Base-by-base conservation (phyloP, 1,140 invertebrate species). In the Ceratitis capitata region DNA sequence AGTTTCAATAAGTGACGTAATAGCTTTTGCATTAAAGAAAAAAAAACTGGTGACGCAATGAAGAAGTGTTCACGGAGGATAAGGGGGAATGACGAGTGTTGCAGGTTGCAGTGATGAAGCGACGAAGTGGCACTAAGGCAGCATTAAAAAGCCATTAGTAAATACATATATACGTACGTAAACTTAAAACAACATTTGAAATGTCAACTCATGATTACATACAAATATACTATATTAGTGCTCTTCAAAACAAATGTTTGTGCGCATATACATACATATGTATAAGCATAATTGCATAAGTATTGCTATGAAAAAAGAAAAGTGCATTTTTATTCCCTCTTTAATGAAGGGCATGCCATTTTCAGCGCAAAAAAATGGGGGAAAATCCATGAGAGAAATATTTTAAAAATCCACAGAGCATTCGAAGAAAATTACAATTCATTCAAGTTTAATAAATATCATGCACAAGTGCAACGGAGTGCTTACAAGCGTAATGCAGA, bases 111-210 rank as follows among this genome's bases (percentile, higher is more conserved):
- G n/a, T n/a, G n/a, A n/a, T n/a, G n/a, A n/a, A n/a, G 14, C 23
- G 39, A 23, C 69, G 69, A 42, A 78, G 39, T 45, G 69, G 6
- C 35, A n/a, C 16, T 74, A n/a, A 74, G 35, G n/a, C 42, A 51
- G 49, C 82, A 83, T 83, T 83, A 83, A 83, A 83, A 83, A 51
- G 29, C 82, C 82, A 83, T 83, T 83, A 83, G 82, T 19, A 32
- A 51, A 83, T 78, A 29, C 5, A 23, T n/a, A n/a, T n/a, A n/a
- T n/a, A n/a, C n/a, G n/a, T n/a, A n/a, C n/a, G n/a, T n/a, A 26
- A n/a, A 42, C 82, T 83, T 53, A 53, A 51, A 83, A 35, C 23
- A 83, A 32, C 0, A 83, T 83, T 83, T 83, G 47, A 51, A 53
- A 83, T 83, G 12, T 83, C 47, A 83, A 53, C 47, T 32, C 26